Conservation (phyloP, 2,113 vertebrate genomes). For the Eretmochelys imbricata region DNA sequence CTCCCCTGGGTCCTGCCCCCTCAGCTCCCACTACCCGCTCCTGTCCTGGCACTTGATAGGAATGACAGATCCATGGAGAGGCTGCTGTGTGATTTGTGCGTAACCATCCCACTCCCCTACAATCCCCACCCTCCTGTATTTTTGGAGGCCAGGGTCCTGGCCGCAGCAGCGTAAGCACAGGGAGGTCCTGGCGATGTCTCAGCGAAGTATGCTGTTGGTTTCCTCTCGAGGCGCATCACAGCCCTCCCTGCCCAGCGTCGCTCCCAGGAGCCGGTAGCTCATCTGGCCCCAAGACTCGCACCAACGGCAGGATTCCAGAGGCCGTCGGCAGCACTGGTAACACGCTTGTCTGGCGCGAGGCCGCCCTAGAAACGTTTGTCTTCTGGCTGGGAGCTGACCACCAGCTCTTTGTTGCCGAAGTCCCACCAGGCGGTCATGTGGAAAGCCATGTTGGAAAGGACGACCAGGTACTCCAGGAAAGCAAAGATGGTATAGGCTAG, state of each 20-base stretch:
- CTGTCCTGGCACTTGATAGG: not conserved
- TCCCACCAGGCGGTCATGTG: slow-evolving; percentile 97
- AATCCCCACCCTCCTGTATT: not conserved
- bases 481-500: slow-evolving; percentile 94
- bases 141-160: not conserved
- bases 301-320: no score
- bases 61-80: not conserved
- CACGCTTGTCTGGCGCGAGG: not conserved
- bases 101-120: not conserved
- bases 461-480: slow-evolving; percentile 93
- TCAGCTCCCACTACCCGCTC: not conserved
- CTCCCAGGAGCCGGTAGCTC: not conserved
- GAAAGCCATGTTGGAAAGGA: slow-evolving; percentile 97
- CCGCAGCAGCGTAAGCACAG: not conserved
- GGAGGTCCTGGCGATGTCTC: not conserved
- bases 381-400: slow-evolving; percentile 87
- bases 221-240: not conserved
- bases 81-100: not conserved
- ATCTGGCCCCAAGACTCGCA: not conserved
- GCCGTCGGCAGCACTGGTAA: rapidly evolving
- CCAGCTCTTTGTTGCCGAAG: slow-evolving; percentile 91
- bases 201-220: not conserved
- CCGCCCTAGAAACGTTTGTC: slow-evolving; percentile 87
- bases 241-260: not conserved
- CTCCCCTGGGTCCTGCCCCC: not conserved